These are phyloP conservation scores for Miltochrista miniata DNA, from an alignment of 2,888 invertebrate species.

Conservation along the genomic window DNA sequence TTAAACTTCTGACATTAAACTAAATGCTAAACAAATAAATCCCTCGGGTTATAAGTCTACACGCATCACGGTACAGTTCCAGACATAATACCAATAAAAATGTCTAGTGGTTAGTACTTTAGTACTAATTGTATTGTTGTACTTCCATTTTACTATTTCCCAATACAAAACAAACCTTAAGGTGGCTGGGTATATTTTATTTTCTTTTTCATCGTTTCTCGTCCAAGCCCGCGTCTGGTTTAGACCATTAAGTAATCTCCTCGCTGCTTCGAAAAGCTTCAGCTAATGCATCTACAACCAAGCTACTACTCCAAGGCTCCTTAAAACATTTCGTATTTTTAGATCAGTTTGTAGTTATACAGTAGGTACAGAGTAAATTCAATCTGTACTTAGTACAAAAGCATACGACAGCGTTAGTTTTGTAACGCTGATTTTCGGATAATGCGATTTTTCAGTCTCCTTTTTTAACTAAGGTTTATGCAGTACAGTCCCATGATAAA, in stretches of 20 bases:
- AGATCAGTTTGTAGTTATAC: background rate
- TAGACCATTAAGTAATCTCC: slow-evolving; percentile 60
- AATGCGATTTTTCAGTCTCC: no score
- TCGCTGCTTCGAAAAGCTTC: slow-evolving; percentile 46
- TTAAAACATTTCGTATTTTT: slow-evolving; percentile 4
- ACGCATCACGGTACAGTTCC: slow-evolving; percentile 14
- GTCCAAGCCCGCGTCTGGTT: slow-evolving; percentile 48
- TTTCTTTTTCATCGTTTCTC: slow-evolving; percentile 39
- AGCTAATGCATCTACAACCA: slow-evolving; percentile 56
- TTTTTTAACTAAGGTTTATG: no score
- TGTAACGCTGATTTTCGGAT: no score
- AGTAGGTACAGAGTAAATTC: background rate
- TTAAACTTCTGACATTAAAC: no score
- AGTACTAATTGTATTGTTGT: slow-evolving; percentile 33
- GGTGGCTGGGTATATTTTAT: slow-evolving; percentile 30
- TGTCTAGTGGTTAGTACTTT: slow-evolving; percentile 1
- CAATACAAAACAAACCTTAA: slow-evolving; percentile 47
- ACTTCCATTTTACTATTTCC: slow-evolving; percentile 40
- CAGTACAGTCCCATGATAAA: no score
- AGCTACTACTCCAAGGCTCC: slow-evolving; percentile 41
- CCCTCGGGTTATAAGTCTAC: slow-evolving; percentile 1
- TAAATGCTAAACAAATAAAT: no score
- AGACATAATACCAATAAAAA: slow-evolving; percentile 16
- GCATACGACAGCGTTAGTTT: no score
- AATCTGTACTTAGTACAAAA: background rate